A percentile compares a stretch with the other conserved stretches of the same genome.
phyloP scores from a whole-genome alignment of 30 jellyfish, hydroid and myxozoan species.

The Mastigias papua region DNA sequence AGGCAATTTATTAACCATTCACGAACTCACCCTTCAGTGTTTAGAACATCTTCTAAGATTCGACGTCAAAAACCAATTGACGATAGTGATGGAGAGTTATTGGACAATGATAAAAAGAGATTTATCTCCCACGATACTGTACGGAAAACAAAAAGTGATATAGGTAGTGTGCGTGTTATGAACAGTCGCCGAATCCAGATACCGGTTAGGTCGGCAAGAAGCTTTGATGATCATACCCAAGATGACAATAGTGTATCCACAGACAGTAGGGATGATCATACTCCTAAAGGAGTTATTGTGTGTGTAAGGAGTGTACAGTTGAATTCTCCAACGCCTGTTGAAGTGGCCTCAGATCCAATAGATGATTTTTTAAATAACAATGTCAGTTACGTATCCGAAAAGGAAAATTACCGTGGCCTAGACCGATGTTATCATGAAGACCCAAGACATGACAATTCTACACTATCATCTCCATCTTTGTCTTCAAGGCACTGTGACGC shows the following conservation, averaged over 20 bases:
- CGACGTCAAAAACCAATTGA: conserved; percentile 58
- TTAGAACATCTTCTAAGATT: conserved; percentile 39
- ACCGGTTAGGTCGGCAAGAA: conserved; percentile 54
- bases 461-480: neutral
- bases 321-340: neutral
- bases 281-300: conserved; percentile 3
- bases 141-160: conserved; percentile 79
- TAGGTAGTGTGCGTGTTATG: conserved; percentile 53
- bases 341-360: neutral
- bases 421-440: neutral
- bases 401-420: neutral
- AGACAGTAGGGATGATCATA: neutral
- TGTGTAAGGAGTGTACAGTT: neutral
- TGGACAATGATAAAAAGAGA: neutral
- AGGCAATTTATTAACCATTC: conserved; percentile 29
- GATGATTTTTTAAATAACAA: neutral
- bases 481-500: neutral
- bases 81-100: conserved; percentile 14
- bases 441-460: neutral
- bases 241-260: neutral
- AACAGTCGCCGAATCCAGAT: conserved; percentile 55
- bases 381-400: neutral
- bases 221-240: conserved; percentile 26
- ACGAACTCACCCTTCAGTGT: conserved; percentile 12
- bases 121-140: conserved; percentile 37